Conservation (phyloP, 2,797 vertebrate species). For the Girardinus metallicus region DNA sequence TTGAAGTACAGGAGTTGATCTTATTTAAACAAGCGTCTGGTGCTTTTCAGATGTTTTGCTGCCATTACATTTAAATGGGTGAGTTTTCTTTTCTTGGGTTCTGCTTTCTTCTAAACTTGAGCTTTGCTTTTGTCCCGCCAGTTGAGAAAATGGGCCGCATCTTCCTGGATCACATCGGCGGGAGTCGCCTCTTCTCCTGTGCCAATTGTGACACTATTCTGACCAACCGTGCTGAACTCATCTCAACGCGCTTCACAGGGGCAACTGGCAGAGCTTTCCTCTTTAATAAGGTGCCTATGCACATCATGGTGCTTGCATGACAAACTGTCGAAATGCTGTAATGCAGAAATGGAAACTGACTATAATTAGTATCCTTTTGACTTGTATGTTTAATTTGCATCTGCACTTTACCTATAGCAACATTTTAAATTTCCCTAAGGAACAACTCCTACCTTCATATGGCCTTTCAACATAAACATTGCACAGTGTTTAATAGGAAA, state of each 20-base stretch:
- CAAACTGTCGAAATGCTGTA: not conserved
- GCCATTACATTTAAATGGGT: not conserved
- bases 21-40: not conserved
- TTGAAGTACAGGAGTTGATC: not conserved
- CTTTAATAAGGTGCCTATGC: constrained; percentile 90
- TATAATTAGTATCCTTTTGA: not conserved
- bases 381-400: not conserved
- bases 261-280: constrained; percentile 96
- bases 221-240: constrained; percentile 96
- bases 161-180: constrained; percentile 97
- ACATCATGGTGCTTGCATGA: not conserved
- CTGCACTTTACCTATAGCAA: not conserved
- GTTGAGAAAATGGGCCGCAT: constrained; percentile 88
- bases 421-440: not conserved
- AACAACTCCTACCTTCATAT: not conserved
- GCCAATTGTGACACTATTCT: constrained; percentile 97
- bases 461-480: not conserved
- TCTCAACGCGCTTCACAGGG: constrained; percentile 97
- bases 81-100: not conserved
- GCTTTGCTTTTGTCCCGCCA: not conserved
- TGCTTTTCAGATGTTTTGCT: not conserved
- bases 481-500: not conserved
- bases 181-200: constrained; percentile 97
- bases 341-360: not conserved
- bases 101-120: not conserved